These are phyloP conservation scores for Grapholita molesta DNA, from an alignment of 1,140 invertebrate species.

Conservation along the genomic window DNA sequence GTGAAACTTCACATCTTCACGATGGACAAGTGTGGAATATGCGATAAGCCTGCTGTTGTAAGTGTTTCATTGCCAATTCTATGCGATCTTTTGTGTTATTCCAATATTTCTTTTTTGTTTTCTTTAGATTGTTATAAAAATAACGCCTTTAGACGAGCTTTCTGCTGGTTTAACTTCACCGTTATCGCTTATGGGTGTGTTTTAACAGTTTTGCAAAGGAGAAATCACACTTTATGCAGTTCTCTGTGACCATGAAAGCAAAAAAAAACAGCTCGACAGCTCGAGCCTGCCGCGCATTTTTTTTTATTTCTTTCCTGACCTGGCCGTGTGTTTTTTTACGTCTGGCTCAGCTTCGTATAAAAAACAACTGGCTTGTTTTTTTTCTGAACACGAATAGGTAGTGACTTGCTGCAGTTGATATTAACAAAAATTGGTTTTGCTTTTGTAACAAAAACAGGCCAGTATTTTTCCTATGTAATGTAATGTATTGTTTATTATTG, in stretches of 20 bases:
- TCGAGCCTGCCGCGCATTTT: constrained; percentile 73
- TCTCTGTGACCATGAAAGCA: constrained; percentile 28
- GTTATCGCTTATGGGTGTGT: background rate
- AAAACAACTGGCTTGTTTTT: constrained; percentile 63
- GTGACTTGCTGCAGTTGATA: constrained; percentile 12
- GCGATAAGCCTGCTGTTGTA: constrained; percentile 63
- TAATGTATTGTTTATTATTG: constrained; percentile 20
- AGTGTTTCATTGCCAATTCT: constrained; percentile 37
- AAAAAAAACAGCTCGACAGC: constrained; percentile 49
- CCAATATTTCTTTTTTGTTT: constrained; percentile 68
- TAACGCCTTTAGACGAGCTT: constrained; percentile 45
- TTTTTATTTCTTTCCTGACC: constrained; percentile 52
- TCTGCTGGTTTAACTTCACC: constrained; percentile 1
- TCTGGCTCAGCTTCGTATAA: constrained; percentile 63
- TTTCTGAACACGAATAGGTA: constrained; percentile 44
- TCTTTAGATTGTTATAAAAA: constrained; percentile 69
- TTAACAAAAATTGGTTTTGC: constrained; percentile 12
- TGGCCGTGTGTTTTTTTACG: constrained; percentile 67
- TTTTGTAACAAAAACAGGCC: constrained; percentile 14
- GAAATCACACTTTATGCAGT: constrained; percentile 3
- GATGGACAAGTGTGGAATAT: constrained; percentile 73
- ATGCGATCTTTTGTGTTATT: constrained; percentile 32
- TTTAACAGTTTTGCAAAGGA: background rate
- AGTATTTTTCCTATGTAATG: constrained; percentile 10
- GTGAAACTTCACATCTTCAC: constrained; percentile 32